Evolutionary conservation across 2,888 invertebrate genomes (phyloP).

Genomic region (Sarcophaga caerulescens): DNA sequence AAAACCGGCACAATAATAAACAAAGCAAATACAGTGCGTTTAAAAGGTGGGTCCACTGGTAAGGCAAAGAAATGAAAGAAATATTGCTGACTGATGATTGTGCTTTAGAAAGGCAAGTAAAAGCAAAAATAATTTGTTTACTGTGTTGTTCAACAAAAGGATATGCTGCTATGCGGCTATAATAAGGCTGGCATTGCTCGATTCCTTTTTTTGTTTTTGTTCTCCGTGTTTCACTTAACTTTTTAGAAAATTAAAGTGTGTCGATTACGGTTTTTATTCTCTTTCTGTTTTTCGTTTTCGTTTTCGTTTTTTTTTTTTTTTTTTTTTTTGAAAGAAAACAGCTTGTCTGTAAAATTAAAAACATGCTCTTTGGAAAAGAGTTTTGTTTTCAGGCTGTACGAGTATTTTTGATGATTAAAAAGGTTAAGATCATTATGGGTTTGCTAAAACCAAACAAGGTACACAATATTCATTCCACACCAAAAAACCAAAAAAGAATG

Average conservation of each 20-base stretch:
- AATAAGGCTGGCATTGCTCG: not conserved
- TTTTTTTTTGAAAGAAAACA: not conserved
- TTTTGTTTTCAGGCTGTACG: not conserved
- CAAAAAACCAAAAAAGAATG: not conserved
- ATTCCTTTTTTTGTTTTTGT: not conserved
- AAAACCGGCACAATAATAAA: too few species aligned
- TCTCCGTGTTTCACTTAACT: constrained; percentile 9
- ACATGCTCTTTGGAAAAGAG: not conserved
- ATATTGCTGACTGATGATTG: too few species aligned
- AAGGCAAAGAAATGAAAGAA: too few species aligned
- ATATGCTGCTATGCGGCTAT: constrained; percentile 33
- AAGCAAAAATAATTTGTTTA: not conserved
- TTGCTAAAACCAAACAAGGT: too few species aligned
- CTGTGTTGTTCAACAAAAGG: not conserved
- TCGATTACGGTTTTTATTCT: not conserved
- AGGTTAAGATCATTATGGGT: constrained; percentile 46
- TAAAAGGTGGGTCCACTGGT: too few species aligned
- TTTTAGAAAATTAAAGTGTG: constrained; percentile 59
- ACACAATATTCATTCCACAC: too few species aligned
- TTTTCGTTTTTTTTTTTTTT: not conserved
- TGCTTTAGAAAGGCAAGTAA: not conserved
- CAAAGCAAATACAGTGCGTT: too few species aligned
- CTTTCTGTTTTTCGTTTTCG: too few species aligned
- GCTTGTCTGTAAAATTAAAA: not conserved
- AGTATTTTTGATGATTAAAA: constrained; percentile 16